phyloP scores from a whole-genome alignment of 2,797 vertebrate species.

The Agapornis canus region DNA sequence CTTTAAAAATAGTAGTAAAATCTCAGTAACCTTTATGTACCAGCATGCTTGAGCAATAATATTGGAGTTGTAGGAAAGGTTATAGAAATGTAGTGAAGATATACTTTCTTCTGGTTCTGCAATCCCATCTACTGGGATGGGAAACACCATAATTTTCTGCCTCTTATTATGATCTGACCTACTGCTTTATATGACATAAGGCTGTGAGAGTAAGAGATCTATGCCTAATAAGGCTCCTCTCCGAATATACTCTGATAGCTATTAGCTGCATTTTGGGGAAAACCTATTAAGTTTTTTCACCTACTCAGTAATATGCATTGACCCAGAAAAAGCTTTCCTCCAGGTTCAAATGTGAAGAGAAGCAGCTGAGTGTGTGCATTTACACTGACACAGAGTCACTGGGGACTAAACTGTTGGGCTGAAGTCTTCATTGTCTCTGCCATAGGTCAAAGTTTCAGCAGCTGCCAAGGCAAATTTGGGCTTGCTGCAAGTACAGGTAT shows the following conservation, averaged over 20 bases:
- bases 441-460: background rate
- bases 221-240: background rate
- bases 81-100: background rate
- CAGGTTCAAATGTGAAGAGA: background rate
- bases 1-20: background rate
- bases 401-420: background rate
- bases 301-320: background rate
- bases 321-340: background rate
- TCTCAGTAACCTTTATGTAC: background rate
- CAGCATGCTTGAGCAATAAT: background rate
- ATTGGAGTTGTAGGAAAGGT: background rate
- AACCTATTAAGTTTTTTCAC: background rate
- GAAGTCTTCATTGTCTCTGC: background rate
- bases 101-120: background rate
- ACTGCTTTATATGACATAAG: background rate
- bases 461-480: background rate
- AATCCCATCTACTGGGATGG: background rate
- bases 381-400: background rate
- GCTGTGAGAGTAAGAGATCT: background rate
- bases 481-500: background rate
- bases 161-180: background rate
- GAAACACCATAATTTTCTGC: background rate
- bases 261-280: background rate
- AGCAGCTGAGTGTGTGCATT: fast-evolving
- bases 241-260: background rate